Evolutionary conservation across 1,140 invertebrate species (phyloP), one percentile per base, ranked within the genome.

Genomic region (Orius insidiosus): DNA sequence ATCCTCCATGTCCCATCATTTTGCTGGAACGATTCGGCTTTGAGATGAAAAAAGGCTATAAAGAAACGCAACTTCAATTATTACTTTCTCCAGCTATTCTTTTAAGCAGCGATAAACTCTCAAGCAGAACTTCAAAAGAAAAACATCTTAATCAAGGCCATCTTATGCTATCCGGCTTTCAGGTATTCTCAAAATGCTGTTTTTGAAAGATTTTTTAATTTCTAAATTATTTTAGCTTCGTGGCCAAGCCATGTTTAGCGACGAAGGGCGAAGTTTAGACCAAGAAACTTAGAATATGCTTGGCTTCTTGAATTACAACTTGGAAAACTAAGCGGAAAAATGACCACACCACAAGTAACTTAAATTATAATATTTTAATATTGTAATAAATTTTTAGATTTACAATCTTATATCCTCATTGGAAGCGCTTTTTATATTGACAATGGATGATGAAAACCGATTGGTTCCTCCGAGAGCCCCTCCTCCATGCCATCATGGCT

Each of bases 191-290:
- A 31, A 44, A 4, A 24, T 31, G n/a, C n/a, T n/a, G n/a, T 40
- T 48, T 44, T 33, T 35, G n/a, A 15, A 32, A 15, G 3, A 15
- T 50, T n/a, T 33, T 51, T n/a, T n/a, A n/a, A 16, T 49, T 45
- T 48, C 30, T 47, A n/a, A n/a, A n/a, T n/a, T 13, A 32, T 47
- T 58, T 6, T 56, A 80, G 70, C 69, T 90, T 34, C 68, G 92
- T 53, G 95, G 93, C 1, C 90, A 98, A 64, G 94, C 90, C 2
- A 92, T 98, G 79, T 98, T 97, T 61, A 97, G 92, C 50, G 82
- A 88, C 54, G 76, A 86, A 48, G 89, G 88, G 35, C 64, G 93
- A 39, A 75, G 75, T 24, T 64, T 95, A 14, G 87, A 93, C 57
- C 79, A 90, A 61, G 93, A 97, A 58, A 96, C 92, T 60, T 97